phyloP scores from a whole-genome alignment of 2,797 vertebrate species.

The Acanthornis magna region DNA sequence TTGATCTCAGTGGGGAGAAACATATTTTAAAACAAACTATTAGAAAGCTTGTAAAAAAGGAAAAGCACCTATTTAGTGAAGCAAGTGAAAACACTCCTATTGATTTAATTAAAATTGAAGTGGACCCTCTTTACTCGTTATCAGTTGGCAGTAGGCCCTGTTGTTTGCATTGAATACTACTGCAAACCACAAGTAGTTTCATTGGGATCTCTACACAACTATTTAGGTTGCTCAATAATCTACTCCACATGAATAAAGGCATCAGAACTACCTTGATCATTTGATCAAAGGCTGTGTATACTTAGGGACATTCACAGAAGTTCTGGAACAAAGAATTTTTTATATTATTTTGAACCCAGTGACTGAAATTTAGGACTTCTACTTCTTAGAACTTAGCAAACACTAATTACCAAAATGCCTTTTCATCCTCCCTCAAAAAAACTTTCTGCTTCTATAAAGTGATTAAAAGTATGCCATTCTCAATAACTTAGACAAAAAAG shows the following conservation, averaged over 20 bases:
- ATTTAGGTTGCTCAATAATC: neutral
- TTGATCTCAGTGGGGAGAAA: neutral
- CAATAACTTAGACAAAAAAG: neutral
- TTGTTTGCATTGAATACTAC: neutral
- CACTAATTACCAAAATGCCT: neutral
- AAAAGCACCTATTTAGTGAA: neutral
- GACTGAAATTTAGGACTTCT: neutral
- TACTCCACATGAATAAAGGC: neutral
- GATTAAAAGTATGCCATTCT: neutral
- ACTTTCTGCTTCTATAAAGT: neutral
- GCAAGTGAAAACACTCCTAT: neutral
- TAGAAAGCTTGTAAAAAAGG: neutral
- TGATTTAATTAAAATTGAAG: constrained; percentile 6
- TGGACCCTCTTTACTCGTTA: neutral
- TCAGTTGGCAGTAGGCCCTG: neutral
- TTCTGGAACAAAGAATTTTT: neutral
- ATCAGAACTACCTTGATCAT: neutral
- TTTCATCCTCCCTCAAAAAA: neutral
- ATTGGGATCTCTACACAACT: neutral
- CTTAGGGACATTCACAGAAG: neutral
- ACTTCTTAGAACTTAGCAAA: neutral
- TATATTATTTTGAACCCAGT: neutral
- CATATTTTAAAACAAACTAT: neutral
- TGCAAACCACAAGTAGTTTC: neutral
- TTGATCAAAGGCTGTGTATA: neutral